Evolutionary conservation across 2,113 vertebrate species (phyloP).

Genomic region (Carlito syrichta): DNA sequence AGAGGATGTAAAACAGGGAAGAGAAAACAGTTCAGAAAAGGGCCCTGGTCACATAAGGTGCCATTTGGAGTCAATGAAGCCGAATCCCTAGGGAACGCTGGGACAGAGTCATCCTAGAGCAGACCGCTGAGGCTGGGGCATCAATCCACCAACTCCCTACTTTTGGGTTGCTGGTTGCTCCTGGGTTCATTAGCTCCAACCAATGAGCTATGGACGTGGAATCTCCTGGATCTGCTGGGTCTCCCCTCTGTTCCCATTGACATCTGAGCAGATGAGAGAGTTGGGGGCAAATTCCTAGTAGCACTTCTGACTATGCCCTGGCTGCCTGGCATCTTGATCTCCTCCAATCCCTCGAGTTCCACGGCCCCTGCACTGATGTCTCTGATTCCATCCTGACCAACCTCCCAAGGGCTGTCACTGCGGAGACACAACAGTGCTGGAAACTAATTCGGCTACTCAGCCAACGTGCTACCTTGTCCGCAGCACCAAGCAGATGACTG

Average conservation of each 20-base stretch:
- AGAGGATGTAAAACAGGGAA: neutral
- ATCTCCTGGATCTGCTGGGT: neutral
- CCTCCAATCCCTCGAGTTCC: neutral
- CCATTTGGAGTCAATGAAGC: too few species aligned
- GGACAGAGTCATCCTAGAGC: neutral
- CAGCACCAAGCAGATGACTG: too few species aligned
- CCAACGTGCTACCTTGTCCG: neutral
- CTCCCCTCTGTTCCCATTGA: too few species aligned
- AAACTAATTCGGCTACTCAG: rapidly evolving
- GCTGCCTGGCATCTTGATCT: neutral
- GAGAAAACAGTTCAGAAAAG: neutral
- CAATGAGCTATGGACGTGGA: rapidly evolving
- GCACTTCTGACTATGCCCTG: neutral
- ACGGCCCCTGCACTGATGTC: neutral
- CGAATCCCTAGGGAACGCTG: neutral
- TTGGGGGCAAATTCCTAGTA: neutral
- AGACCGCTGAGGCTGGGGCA: neutral
- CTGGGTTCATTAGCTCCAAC: neutral
- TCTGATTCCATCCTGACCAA: neutral
- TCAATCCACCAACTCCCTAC: neutral
- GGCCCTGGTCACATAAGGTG: too few species aligned
- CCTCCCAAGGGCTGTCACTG: neutral
- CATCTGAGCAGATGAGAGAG: neutral
- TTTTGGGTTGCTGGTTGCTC: neutral
- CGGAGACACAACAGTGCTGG: neutral